Evolutionary conservation across 2,113 vertebrate genomes (phyloP).

Genomic region (Odocoileus hemionus): DNA sequence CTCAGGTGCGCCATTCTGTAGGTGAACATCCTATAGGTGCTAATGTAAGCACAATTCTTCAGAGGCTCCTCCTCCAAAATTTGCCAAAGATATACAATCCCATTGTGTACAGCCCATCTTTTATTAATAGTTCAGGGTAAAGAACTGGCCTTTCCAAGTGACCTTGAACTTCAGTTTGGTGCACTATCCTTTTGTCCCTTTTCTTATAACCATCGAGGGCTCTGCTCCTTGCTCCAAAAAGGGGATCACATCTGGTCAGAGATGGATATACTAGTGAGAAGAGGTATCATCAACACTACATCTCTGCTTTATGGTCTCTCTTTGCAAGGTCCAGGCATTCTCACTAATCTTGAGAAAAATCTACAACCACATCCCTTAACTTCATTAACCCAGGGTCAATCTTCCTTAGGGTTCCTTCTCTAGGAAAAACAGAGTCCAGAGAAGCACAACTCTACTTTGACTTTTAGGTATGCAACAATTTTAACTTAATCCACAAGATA

Average conservation of each 20-base stretch:
- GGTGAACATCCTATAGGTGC: slow-evolving; percentile 87
- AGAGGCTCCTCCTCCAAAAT: slow-evolving; percentile 88
- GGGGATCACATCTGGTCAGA: not conserved
- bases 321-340: not conserved
- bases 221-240: slow-evolving; percentile 13
- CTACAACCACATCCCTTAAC: not conserved
- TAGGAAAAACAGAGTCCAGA: not conserved
- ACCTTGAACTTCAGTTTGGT: slow-evolving; percentile 72
- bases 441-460: not conserved
- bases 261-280: not conserved
- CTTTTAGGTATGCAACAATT: not conserved
- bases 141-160: slow-evolving; percentile 90
- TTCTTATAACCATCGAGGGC: not conserved
- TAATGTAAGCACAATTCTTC: slow-evolving; percentile 85
- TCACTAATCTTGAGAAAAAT: not conserved
- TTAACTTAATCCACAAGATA: not conserved
- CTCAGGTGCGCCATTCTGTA: slow-evolving; percentile 88
- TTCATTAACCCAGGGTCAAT: not conserved
- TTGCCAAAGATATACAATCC: slow-evolving; percentile 91
- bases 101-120: slow-evolving; percentile 87
- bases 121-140: slow-evolving; percentile 82
- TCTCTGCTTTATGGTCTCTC: not conserved
- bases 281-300: not conserved
- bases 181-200: not conserved
- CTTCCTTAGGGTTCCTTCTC: not conserved